A percentile compares a stretch with the other conserved stretches of the same genome.
phyloP scores from a whole-genome alignment of 2,113 vertebrate genomes.

The Anthoscopus minutus region DNA sequence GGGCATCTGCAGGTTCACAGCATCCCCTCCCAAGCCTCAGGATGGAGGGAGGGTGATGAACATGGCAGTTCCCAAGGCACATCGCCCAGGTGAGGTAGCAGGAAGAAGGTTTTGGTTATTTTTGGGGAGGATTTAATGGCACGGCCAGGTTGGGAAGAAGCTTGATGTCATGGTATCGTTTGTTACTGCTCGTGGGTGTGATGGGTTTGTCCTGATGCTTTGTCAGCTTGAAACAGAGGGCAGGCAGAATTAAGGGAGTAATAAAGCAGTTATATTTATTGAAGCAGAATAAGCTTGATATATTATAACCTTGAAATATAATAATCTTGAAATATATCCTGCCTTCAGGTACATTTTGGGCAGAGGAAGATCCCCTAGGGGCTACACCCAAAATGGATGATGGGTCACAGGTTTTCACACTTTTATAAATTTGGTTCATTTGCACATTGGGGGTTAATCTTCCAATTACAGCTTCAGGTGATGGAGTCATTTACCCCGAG shows the following conservation, averaged over 20 bases:
- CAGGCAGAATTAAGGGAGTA: neutral
- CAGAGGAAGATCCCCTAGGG: rapidly evolving
- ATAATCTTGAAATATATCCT: too few relatives aligned
- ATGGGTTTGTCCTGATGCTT: too few relatives aligned
- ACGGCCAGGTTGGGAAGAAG: rapidly evolving
- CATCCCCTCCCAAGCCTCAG: slow-evolving; percentile 97
- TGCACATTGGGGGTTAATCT: neutral
- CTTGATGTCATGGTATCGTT: too few relatives aligned
- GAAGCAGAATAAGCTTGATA: too few relatives aligned
- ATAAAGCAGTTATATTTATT: neutral
- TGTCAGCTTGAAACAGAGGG: too few relatives aligned
- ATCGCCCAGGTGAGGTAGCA: slow-evolving; percentile 89
- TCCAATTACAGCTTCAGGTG: neutral
- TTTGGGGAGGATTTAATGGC: neutral
- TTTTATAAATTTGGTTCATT: neutral
- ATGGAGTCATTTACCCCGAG: neutral
- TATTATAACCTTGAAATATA: too few relatives aligned
- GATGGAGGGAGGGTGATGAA: slow-evolving; percentile 93
- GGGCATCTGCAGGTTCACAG: slow-evolving; percentile 97
- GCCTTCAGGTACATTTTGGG: neutral
- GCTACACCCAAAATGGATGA: neutral
- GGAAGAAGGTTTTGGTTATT: rapidly evolving
- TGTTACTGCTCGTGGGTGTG: too few relatives aligned
- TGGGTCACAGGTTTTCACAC: rapidly evolving
- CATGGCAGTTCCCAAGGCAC: slow-evolving; percentile 97